Evolutionary conservation across 2,113 vertebrate species (phyloP).

Genomic region (Actenoides lindsayi): DNA sequence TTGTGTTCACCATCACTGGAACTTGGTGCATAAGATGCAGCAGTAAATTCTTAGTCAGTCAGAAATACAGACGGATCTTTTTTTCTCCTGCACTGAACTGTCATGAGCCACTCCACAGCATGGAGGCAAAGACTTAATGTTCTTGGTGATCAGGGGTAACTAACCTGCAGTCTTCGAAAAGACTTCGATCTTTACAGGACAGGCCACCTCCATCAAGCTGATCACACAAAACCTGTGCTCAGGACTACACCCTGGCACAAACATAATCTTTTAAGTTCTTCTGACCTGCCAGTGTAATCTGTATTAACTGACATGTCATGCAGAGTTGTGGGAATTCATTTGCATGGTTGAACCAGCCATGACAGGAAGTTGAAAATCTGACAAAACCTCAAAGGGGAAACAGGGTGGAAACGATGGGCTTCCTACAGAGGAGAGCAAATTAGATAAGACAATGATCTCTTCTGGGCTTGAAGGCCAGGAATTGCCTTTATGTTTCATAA

Average conservation of each 20-base stretch:
- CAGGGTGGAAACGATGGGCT: slow-evolving; percentile 28
- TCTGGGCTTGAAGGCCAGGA: background rate
- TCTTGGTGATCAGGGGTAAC: background rate
- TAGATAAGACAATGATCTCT: slow-evolving; percentile 43
- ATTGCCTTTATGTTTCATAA: slow-evolving; percentile 31
- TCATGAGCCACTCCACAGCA: background rate
- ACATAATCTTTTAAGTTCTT: background rate
- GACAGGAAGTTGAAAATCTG: background rate
- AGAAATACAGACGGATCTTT: background rate
- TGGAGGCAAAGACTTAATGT: background rate
- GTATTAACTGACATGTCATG: background rate
- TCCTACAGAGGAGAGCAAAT: slow-evolving; percentile 39
- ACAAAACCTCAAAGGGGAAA: slow-evolving; percentile 47
- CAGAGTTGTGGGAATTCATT: background rate
- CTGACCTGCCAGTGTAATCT: background rate
- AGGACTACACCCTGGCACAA: background rate
- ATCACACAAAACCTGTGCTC: background rate
- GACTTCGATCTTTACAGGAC: background rate
- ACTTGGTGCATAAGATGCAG: background rate
- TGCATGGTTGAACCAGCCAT: background rate
- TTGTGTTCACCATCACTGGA: accelerated
- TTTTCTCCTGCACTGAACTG: background rate
- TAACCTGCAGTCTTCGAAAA: background rate
- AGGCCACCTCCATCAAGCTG: background rate
- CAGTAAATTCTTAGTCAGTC: background rate